Evolutionary conservation across 2,113 vertebrate species (phyloP).

Genomic region (Microtus oregoni): DNA sequence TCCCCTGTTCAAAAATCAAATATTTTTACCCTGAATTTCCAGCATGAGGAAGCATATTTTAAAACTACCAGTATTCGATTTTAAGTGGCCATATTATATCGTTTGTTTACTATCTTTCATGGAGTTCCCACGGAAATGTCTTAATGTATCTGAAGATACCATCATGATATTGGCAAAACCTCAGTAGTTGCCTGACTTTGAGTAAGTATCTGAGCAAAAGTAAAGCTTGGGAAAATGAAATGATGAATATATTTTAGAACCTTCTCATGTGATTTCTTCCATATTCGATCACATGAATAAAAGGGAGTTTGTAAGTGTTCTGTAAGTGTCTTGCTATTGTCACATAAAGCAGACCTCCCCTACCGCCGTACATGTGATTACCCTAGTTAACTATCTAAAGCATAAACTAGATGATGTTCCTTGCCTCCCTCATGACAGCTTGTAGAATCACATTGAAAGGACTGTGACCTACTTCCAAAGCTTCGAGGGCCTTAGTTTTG

Average conservation of each 20-base stretch:
- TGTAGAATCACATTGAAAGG: not conserved
- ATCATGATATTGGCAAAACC: constrained; percentile 43
- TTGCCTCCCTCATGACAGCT: not conserved
- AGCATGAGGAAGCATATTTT: not conserved
- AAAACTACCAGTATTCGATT: constrained; percentile 21
- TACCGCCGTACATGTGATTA: not conserved
- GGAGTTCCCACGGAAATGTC: constrained; percentile 30
- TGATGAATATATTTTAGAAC: not conserved
- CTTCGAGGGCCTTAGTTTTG: not conserved
- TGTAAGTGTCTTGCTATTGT: constrained; percentile 39
- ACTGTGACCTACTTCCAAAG: not conserved
- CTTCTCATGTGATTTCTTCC: not conserved
- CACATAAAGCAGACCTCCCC: constrained; percentile 21
- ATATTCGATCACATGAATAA: not conserved
- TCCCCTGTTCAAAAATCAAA: constrained; percentile 35
- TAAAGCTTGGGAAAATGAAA: constrained; percentile 41
- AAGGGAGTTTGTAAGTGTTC: constrained; percentile 36
- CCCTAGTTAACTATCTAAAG: not conserved
- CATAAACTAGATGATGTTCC: not conserved
- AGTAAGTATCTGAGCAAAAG: constrained; percentile 30
- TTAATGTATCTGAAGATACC: constrained; percentile 42
- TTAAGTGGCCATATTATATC: constrained; percentile 63
- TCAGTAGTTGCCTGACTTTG: constrained; percentile 16
- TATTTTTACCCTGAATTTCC: constrained; percentile 41
- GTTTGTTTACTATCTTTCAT: constrained; percentile 53